Evolutionary conservation across 2,888 invertebrate genomes (phyloP), one percentile per base, ranked within the genome.

Genomic region (Hirtodrosophila confusa): DNA sequence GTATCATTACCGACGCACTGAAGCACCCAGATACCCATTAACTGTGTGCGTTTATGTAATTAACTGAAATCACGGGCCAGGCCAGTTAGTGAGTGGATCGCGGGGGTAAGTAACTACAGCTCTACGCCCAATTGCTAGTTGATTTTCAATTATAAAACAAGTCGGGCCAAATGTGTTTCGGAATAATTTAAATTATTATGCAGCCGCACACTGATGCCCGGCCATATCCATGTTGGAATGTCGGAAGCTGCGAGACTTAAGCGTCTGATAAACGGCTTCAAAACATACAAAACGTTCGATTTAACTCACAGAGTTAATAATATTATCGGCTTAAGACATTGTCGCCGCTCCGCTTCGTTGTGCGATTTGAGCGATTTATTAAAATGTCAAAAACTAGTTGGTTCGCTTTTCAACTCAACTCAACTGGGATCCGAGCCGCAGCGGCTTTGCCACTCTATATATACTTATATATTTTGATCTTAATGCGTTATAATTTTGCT

Each of bases 371-470:
- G 67, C 86, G 83, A 87, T 87, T 88, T 87, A 88, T 87, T 87
- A 88, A 88, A 84, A 84, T 78, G 88, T 86, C 89, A 78, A 44
- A 88, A 88, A 87, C 89, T 79, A 84, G 84, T 86, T 80, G 72
- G 68, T 50, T 60, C 43, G 45, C 63, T 69, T 69, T 78, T 68
- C 84, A 63, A 49, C 41, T 51, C 44, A 48, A 50, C 43, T 54
- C 57, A 36, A 39, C 48, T 44, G 63, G 36, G 27, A 41, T 8
- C n/a, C 17, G 36, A 3, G 36, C 31, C 36, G 33, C 51, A 37
- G 57, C 51, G 44, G 55, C 69, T 75, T 64, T 63, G 69, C 69
- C 86, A 57, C 74, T 50, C 54, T 53, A 54, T 51, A 75, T 45
- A 58, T 6, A 69, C 53, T 58, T 67, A 53, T 60, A 61, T 82